phyloP scores from a whole-genome alignment of 2,797 vertebrate species.

The Amazona finschi region DNA sequence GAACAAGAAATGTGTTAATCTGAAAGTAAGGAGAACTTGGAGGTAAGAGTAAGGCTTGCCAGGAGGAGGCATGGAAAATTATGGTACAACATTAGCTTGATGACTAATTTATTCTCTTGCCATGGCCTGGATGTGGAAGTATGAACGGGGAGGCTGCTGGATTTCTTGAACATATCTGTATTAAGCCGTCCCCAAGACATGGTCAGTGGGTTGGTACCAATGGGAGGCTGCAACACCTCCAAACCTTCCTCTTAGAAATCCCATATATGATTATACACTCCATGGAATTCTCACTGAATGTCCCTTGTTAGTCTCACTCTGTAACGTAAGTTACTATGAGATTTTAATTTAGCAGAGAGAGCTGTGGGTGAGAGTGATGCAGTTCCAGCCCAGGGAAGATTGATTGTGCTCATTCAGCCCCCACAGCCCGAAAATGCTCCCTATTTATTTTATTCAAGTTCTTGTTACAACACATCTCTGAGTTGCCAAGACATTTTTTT shows the following conservation, averaged over 20 bases:
- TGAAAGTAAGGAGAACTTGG: neutral
- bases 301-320: neutral
- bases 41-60: neutral
- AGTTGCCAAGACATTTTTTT: constrained; percentile 68
- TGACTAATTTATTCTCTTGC: neutral
- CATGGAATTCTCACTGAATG: neutral
- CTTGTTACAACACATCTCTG: constrained; percentile 71
- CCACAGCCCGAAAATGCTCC: constrained; percentile 72
- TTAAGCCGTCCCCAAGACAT: neutral
- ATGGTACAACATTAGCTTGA: neutral
- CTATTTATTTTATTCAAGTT: constrained; percentile 79
- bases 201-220: neutral
- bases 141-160: neutral
- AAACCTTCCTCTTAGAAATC: neutral
- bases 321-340: constrained; percentile 36
- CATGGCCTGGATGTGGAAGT: neutral
- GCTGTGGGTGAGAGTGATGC: constrained; percentile 60
- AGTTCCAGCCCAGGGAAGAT: constrained; percentile 62
- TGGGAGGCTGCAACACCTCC: neutral
- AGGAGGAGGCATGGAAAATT: neutral
- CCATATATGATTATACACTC: neutral
- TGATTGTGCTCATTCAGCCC: constrained; percentile 75
- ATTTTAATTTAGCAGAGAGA: constrained; percentile 75
- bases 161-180: neutral
- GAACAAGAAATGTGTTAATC: neutral